Percentiles rank a stretch among this genome's conserved stretches.
Evolutionary conservation across 2,113 vertebrate genomes (phyloP).

Genomic region (Tor tambroides): DNA sequence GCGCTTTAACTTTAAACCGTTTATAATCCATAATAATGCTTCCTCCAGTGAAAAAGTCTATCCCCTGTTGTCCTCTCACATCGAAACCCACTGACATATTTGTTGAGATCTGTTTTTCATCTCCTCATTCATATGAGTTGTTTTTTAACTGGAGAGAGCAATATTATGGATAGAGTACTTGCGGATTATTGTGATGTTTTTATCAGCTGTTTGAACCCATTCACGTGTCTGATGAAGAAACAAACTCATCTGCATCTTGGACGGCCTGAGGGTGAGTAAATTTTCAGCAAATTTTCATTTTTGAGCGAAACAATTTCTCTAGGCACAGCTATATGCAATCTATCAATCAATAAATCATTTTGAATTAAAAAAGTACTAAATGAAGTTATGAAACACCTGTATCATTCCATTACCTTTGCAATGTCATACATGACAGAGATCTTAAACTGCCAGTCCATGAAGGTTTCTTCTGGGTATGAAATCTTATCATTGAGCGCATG

Average conservation of each 20-base stretch:
- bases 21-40: background rate
- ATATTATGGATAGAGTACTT: background rate
- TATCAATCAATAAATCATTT: too few relatives aligned
- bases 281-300: too few relatives aligned
- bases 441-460: slow-evolving; percentile 99
- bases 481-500: slow-evolving; percentile 93
- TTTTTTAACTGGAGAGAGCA: background rate
- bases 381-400: background rate
- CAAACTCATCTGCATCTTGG: background rate
- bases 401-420: slow-evolving; percentile 83
- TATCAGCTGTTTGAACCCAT: background rate
- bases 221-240: background rate
- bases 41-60: background rate
- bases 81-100: background rate
- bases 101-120: background rate
- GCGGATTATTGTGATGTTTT: background rate
- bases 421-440: slow-evolving; percentile 98
- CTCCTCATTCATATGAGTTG: background rate
- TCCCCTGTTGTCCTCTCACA: background rate
- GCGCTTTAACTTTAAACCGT: background rate
- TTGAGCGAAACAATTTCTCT: background rate
- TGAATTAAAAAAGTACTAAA: background rate
- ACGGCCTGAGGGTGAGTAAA: background rate
- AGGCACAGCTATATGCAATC: background rate
- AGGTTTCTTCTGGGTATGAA: slow-evolving; percentile 94